Evolutionary conservation across 2,113 vertebrate genomes (phyloP), one percentile per base, ranked within the genome.

Genomic region (Heterotis niloticus): DNA sequence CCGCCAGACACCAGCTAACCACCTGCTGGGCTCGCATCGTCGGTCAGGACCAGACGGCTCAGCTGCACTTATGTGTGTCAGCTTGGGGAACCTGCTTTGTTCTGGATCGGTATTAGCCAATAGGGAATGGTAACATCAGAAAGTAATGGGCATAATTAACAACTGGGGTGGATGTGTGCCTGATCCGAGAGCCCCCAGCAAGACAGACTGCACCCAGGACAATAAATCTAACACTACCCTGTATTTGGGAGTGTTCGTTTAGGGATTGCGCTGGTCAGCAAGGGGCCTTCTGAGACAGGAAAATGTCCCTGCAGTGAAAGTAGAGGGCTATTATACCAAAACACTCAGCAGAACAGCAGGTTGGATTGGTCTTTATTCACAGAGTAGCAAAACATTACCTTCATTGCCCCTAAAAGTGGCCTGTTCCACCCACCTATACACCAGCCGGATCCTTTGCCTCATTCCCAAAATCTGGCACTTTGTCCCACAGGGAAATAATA

Each of bases 341-440:
- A 7, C 28, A 81, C 74, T 82, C 77, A 52, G n/a, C 85, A 88
- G 87, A 90, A 88, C 91, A 92, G 92, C 91, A 92, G 92, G 87
- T 86, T 82, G 84, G 87, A 92, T 78, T 79, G 26, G 28, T 73
- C 78, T 83, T 82, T 84, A 88, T 83, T 86, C 88, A 87, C 81
- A 81, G 23, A 67, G 85, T 84, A 85, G 89, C 85, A 89, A 84
- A 86, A 82, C 75, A 70, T 57, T 67, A 52, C 57, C 73, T 26
- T 59, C 62, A 67, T 70, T 70, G 52, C 56, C 52, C 12, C 24
- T n/a, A 62, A 68, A 73, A 56, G 62, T 57, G 57, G 28, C 44
- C 29, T 52, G 0, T 16, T 64, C 29, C 12, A 11, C 34, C 24
- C 83, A 73, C 24, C 81, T 76, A 68, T 81, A n/a, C 64, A 18